Evolutionary conservation across 1,140 invertebrate genomes (phyloP).

Genomic region (Aphidius gifuensis): DNA sequence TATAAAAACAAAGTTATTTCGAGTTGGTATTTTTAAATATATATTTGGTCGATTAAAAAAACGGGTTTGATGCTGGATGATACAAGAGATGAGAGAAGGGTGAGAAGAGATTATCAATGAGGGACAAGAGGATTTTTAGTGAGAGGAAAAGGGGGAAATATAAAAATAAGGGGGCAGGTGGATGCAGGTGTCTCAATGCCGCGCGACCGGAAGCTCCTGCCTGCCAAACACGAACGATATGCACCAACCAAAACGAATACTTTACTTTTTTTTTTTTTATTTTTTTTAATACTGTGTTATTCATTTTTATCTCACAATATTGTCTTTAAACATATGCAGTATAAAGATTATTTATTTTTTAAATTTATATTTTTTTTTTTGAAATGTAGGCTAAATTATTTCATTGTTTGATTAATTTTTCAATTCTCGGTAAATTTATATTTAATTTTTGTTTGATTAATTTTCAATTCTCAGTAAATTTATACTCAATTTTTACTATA

Average conservation of each 20-base stretch:
- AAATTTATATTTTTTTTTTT: not conserved
- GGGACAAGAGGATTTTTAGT: conserved; percentile 12
- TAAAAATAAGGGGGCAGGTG: conserved; percentile 38
- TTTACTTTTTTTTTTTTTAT: conserved; percentile 21
- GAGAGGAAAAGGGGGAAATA: conserved; percentile 10
- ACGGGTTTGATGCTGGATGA: not conserved
- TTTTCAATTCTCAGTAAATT: no score
- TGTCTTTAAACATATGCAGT: not conserved
- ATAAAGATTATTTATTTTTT: no score
- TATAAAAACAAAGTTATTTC: not conserved
- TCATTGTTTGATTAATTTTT: no score
- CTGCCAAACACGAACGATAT: conserved; percentile 26
- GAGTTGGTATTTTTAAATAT: no score
- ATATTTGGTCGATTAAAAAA: not conserved
- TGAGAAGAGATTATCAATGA: conserved; percentile 17
- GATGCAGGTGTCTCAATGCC: conserved; percentile 44
- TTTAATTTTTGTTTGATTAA: no score
- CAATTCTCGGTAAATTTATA: no score
- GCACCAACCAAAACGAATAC: conserved; percentile 28
- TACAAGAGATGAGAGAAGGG: conserved; percentile 13
- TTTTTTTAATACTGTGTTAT: not conserved
- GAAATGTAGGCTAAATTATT: no score
- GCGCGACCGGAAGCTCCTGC: conserved; percentile 47
- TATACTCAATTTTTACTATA: no score
- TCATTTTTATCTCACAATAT: not conserved